These are phyloP conservation scores for Chelmon rostratus DNA, from an alignment of 2,797 vertebrate species.

Conservation along the genomic window DNA sequence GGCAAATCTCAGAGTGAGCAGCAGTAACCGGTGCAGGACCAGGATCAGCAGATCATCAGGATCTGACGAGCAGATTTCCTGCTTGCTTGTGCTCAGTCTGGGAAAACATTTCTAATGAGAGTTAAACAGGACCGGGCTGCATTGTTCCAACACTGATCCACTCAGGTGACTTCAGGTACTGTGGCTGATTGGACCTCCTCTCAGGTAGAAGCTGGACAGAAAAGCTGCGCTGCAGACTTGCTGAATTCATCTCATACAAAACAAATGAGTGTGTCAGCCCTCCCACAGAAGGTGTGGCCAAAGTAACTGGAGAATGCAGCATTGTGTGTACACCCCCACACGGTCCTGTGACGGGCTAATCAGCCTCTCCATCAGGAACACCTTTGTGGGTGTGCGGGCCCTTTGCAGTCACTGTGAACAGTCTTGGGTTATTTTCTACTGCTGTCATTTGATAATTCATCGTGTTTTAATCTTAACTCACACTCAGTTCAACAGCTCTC, in stretches of 20 bases:
- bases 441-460: too few relatives aligned
- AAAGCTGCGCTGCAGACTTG: background rate
- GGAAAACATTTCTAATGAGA: background rate
- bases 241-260: background rate
- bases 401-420: background rate
- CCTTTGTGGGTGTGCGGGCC: background rate
- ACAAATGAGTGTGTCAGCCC: background rate
- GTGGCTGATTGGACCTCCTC: conserved; percentile 6
- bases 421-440: too few relatives aligned
- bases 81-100: background rate
- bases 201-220: background rate
- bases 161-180: background rate
- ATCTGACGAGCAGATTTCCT: background rate
- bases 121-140: too few relatives aligned
- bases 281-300: background rate
- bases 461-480: too few relatives aligned
- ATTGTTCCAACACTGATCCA: too few relatives aligned
- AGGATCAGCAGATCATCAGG: too few relatives aligned
- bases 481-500: background rate
- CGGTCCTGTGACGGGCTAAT: background rate
- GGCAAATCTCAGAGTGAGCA: background rate
- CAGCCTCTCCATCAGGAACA: conserved; percentile 11
- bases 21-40: background rate
- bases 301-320: background rate
- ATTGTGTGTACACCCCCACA: background rate